Base-by-base conservation (phyloP, 2,797 vertebrate species). In the Coregonus sp. region DNA sequence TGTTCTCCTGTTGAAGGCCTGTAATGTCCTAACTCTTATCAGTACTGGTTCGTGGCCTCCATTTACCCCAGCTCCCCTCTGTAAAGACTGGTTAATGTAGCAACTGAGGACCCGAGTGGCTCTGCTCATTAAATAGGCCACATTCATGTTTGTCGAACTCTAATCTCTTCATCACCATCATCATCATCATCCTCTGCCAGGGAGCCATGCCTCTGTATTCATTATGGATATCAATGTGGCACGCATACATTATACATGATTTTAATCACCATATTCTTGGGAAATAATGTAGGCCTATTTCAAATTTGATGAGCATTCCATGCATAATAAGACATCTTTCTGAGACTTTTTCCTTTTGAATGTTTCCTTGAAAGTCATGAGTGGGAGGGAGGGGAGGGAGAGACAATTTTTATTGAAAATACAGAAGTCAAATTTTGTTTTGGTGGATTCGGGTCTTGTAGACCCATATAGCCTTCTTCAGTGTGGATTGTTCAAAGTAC, bases 221-320 rank as follows among this genome's bases (percentile, higher is more conserved):
- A 85, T 88, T 85, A 85, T 85, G 82, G 73, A 85, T 85, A 81
- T 89, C 80, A 85, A 82, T 86, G 81, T 78, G 76, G 54, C 74
- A 80, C 56, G 61, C 88, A 88, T 89, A 78, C 84, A 90, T 90
- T 87, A 90, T 86, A 84, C 84, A 89, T 90, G 82, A 20, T 90
- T 89, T 89, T 85, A 84, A 90, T 91, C 86, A 90, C 80, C 88
- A 88, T 86, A 82, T 87, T 78, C 31, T 74, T 20, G 50, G 75
- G 75, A 79, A 63, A 82, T 73, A 75, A 86, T 77, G 72, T 78
- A 15, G 29, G 50, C 76, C 78, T 69, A 68, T 85, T 82, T 72
- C 2, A 50, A 11, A 0, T 89, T 84, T 88, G 82, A 89, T 87
- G 80, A 88, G 82, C 18, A 5, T 82, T 82, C 81, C 1, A 5